Evolutionary conservation across 2,888 invertebrate species (phyloP).

Genomic region (Heliconius cydno): DNA sequence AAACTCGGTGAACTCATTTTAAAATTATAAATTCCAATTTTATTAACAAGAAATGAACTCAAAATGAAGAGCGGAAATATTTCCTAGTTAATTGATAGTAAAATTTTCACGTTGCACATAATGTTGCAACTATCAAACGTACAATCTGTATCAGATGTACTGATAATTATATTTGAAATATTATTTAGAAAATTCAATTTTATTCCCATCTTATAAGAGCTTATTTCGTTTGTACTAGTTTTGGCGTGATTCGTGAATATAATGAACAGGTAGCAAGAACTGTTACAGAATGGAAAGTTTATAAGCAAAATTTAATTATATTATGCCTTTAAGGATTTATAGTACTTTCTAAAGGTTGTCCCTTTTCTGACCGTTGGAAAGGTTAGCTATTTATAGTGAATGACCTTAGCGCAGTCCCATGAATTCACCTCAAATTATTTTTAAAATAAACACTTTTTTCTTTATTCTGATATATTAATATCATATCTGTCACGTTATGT

Average conservation of each 20-base stretch:
- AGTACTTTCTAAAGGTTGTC: constrained; percentile 20
- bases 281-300: constrained; percentile 33
- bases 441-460: background rate
- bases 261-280: constrained; percentile 18
- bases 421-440: background rate
- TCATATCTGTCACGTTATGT: background rate
- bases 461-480: background rate
- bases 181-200: background rate
- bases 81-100: constrained; percentile 18
- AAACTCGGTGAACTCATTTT: background rate
- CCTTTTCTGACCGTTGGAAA: constrained; percentile 14
- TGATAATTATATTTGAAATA: background rate
- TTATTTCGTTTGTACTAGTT: background rate
- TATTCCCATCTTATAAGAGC: background rate
- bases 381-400: background rate
- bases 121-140: constrained; percentile 30
- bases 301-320: constrained; percentile 40
- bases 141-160: background rate
- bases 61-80: constrained; percentile 4
- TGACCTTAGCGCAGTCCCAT: background rate
- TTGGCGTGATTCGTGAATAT: constrained; percentile 25
- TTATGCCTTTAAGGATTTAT: background rate
- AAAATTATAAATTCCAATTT: constrained; percentile 6
- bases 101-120: constrained; percentile 24
- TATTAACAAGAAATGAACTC: background rate